Conservation (phyloP, 2,888 invertebrate species). For the Mantis religiosa region DNA sequence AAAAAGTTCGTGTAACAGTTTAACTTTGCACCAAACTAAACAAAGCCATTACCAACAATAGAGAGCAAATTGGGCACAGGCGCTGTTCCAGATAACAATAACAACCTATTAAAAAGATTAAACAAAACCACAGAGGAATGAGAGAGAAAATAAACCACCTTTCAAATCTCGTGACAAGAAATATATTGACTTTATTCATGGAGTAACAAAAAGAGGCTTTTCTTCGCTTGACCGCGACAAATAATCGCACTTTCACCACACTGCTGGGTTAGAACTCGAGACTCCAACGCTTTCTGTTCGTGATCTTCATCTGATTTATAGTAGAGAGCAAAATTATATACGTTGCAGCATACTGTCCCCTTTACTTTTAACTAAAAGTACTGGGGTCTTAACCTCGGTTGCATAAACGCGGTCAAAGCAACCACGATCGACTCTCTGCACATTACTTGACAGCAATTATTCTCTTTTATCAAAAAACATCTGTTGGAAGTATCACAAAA, state of each 20-base stretch:
- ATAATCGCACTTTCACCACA: neutral
- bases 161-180: neutral
- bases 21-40: neutral
- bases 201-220: neutral
- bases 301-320: neutral
- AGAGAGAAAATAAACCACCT: neutral
- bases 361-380: neutral
- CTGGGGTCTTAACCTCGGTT: neutral
- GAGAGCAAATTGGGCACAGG: too few relatives aligned
- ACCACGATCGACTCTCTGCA: neutral
- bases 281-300: neutral
- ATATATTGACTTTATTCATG: neutral
- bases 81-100: neutral
- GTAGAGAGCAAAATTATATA: neutral
- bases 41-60: neutral
- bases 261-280: neutral
- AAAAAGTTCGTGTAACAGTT: neutral
- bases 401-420: neutral
- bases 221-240: neutral
- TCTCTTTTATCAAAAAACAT: neutral
- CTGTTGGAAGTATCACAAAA: neutral
- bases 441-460: neutral
- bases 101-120: too few relatives aligned
- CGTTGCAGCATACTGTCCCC: neutral
- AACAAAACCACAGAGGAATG: neutral